Evolutionary conservation across 2,797 vertebrate species (phyloP).

Genomic region (Podarcis siculus): DNA sequence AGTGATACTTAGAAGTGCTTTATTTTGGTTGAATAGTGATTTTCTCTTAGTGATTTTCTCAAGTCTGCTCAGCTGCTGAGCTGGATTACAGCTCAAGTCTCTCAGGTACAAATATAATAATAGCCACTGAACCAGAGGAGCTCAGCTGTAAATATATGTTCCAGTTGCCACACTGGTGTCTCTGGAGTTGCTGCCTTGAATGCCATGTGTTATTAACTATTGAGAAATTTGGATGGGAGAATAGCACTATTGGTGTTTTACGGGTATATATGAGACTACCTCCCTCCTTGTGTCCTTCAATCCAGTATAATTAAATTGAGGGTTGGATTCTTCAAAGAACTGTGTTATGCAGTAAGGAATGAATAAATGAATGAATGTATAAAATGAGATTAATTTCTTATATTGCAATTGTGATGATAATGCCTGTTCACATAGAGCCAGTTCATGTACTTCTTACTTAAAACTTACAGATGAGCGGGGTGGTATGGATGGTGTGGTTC

Average conservation of each 20-base stretch:
- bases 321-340: slow-evolving; percentile 9
- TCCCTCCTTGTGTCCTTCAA: not conserved
- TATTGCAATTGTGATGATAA: not conserved
- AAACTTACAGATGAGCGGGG: not conserved
- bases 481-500: not conserved
- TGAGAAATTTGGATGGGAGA: not conserved
- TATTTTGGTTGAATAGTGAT: not conserved
- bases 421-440: not conserved
- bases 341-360: not conserved
- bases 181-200: not conserved
- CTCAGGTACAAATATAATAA: not conserved
- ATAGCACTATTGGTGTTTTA: not conserved
- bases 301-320: not conserved
- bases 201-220: not conserved
- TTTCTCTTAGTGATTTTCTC: not conserved
- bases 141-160: not conserved
- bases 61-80: not conserved
- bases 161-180: not conserved
- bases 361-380: not conserved
- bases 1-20: not conserved
- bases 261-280: too few species aligned
- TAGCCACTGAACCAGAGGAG: not conserved
- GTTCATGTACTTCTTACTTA: not conserved
- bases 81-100: not conserved
- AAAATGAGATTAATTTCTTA: not conserved